These are phyloP conservation scores for Cossypha dichroa DNA, from an alignment of 2,797 vertebrate species.

Conservation along the genomic window DNA sequence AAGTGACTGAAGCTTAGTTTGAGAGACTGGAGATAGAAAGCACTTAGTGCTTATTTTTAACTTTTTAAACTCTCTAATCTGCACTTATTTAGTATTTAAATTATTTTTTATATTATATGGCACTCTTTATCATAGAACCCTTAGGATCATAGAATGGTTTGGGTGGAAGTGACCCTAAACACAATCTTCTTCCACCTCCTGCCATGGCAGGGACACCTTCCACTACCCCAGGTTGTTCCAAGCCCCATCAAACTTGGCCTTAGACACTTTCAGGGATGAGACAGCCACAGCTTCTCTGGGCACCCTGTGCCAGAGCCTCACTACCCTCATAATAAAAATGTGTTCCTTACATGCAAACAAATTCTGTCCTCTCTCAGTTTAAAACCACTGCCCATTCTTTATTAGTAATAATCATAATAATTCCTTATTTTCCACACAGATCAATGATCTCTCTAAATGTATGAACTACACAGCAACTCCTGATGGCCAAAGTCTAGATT, in stretches of 20 bases:
- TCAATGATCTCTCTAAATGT: not conserved
- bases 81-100: not conserved
- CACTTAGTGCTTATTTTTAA: not conserved
- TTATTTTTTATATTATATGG: not conserved
- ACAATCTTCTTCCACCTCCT: too few species aligned
- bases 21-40: not conserved
- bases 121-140: not conserved
- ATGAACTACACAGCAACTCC: not conserved
- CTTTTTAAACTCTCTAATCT: not conserved
- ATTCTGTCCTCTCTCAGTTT: not conserved
- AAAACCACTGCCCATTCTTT: not conserved
- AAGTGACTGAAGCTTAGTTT: not conserved
- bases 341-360: not conserved
- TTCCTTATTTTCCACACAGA: not conserved
- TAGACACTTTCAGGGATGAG: not conserved
- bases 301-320: not conserved
- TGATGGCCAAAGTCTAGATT: not conserved
- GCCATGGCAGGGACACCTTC: not conserved
- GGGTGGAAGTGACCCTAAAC: not conserved
- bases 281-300: not conserved
- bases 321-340: not conserved
- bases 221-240: not conserved
- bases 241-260: accelerated
- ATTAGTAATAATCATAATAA: not conserved
- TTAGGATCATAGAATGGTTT: not conserved